Conservation (phyloP, 1,140 invertebrate genomes). For the Brachionus koreanus region DNA sequence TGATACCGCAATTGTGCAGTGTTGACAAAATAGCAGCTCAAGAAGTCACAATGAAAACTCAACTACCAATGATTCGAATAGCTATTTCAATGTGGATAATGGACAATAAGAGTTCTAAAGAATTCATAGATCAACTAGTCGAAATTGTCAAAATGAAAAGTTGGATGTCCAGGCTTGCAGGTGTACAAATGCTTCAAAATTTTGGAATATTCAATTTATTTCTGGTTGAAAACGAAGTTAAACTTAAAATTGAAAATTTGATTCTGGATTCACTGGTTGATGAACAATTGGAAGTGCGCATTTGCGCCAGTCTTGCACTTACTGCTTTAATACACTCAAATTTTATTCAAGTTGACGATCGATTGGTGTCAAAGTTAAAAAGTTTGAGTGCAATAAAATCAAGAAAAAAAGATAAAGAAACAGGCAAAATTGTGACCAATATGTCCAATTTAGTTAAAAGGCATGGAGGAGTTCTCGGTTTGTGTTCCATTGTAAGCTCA, state of each 20-base stretch:
- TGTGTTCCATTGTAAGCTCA: slow-evolving; percentile 80
- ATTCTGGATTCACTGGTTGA: slow-evolving; percentile 53
- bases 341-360: slow-evolving; percentile 64
- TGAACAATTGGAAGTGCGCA: slow-evolving; percentile 62
- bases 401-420: slow-evolving; percentile 48
- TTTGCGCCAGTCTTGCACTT: slow-evolving; percentile 74
- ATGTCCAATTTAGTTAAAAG: slow-evolving; percentile 54
- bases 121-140: neutral
- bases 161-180: slow-evolving; percentile 37
- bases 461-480: slow-evolving; percentile 78
- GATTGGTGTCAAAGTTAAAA: slow-evolving; percentile 58
- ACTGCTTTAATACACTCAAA: slow-evolving; percentile 80
- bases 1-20: slow-evolving; percentile 17
- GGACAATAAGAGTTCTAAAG: neutral
- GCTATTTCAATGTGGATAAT: slow-evolving; percentile 38
- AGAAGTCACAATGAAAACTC: neutral
- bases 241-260: neutral
- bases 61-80: slow-evolving; percentile 35
- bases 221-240: neutral
- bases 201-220: slow-evolving; percentile 41
- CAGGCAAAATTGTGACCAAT: slow-evolving; percentile 24
- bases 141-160: slow-evolving; percentile 27
- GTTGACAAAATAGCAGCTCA: slow-evolving; percentile 43
- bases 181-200: slow-evolving; percentile 35
- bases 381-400: slow-evolving; percentile 51